Evolutionary conservation across 92 coral and sea anemone genomes (phyloP).

Genomic region (Phenganax marumi): DNA sequence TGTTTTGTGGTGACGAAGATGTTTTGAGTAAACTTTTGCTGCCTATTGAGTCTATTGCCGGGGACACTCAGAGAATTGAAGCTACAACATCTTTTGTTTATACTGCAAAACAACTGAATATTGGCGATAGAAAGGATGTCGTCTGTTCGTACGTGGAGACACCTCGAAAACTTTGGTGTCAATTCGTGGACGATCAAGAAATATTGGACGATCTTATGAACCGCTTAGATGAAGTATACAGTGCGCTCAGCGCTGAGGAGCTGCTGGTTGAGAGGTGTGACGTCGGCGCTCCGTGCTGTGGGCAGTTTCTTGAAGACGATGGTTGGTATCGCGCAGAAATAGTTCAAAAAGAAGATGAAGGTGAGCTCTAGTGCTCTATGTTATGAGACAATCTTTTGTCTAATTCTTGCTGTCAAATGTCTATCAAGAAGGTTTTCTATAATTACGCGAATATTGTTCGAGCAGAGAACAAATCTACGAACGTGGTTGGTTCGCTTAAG

Average conservation of each 20-base stretch:
- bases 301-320: constrained; percentile 66
- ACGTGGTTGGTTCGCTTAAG: too few relatives aligned
- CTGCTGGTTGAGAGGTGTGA: constrained; percentile 41
- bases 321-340: constrained; percentile 82
- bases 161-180: constrained; percentile 67
- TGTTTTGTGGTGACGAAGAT: constrained; percentile 51
- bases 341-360: constrained; percentile 46
- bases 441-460: too few relatives aligned
- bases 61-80: not conserved
- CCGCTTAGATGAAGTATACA: constrained; percentile 49
- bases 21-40: constrained; percentile 25
- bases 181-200: constrained; percentile 42
- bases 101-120: not conserved
- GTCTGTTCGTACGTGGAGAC: constrained; percentile 52
- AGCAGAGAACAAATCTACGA: too few relatives aligned
- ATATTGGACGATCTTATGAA: constrained; percentile 52
- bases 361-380: constrained; percentile 5
- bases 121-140: constrained; percentile 44
- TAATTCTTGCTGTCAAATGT: too few relatives aligned
- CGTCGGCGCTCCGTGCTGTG: constrained; percentile 66
- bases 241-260: constrained; percentile 61
- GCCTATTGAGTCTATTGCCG: not conserved
- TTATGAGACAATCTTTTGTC: too few relatives aligned
- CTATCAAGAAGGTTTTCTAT: too few relatives aligned
- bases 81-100: not conserved